Percentiles rank a stretch among this genome's conserved stretches.
Evolutionary conservation across 2,888 invertebrate genomes (phyloP).

Genomic region (Drosophila antonietae): DNA sequence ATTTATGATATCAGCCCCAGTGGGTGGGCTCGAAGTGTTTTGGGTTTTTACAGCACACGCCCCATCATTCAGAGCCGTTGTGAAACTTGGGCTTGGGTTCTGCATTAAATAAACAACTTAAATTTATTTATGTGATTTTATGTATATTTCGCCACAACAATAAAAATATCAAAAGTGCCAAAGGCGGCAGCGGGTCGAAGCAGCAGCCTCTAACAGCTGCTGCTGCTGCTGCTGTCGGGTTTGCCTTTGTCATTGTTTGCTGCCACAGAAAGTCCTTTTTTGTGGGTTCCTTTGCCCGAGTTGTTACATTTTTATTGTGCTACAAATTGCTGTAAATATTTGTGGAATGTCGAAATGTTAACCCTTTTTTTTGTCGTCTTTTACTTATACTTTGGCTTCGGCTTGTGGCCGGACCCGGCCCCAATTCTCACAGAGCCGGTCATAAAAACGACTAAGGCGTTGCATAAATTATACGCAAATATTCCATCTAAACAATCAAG

Average conservation of each 20-base stretch:
- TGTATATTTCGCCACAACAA: slow-evolving; percentile 74
- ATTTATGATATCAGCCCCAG: slow-evolving; percentile 57
- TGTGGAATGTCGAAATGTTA: slow-evolving; percentile 69
- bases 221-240: slow-evolving; percentile 25
- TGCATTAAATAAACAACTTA: slow-evolving; percentile 61
- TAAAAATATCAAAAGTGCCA: slow-evolving; percentile 72
- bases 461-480: slow-evolving; percentile 74
- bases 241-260: slow-evolving; percentile 63
- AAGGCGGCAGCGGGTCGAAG: slow-evolving; percentile 4
- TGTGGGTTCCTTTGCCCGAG: slow-evolving; percentile 44
- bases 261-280: slow-evolving; percentile 71
- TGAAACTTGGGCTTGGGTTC: slow-evolving; percentile 15
- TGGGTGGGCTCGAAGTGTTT: slow-evolving; percentile 33
- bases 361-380: slow-evolving; percentile 65
- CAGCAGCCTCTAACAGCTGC: slow-evolving; percentile 52
- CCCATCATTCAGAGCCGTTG: slow-evolving; percentile 28
- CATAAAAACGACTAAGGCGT: slow-evolving; percentile 27
- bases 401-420: slow-evolving; percentile 5
- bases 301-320: slow-evolving; percentile 71
- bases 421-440: slow-evolving; percentile 22
- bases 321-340: slow-evolving; percentile 80
- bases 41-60: slow-evolving; percentile 27
- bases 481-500: slow-evolving; percentile 70
- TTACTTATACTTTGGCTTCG: slow-evolving; percentile 16
- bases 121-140: slow-evolving; percentile 73